Evolutionary conservation across 1,140 invertebrate genomes (phyloP), one percentile per base, ranked within the genome.

Genomic region (Dreissena rostriformis): DNA sequence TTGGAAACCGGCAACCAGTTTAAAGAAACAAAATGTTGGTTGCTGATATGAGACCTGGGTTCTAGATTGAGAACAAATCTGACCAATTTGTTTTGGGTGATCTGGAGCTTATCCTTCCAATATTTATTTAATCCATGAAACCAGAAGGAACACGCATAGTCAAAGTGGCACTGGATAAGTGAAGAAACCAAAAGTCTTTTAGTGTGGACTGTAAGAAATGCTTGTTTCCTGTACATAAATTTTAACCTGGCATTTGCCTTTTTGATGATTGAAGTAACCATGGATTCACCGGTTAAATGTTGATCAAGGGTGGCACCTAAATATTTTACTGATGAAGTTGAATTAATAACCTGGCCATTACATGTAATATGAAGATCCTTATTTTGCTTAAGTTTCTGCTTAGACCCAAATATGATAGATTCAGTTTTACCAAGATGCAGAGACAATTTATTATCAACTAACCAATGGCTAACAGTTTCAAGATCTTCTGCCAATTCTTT

Each of bases 381-480:
- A 15, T 19, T 19, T 39, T 17, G 52, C 22, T 57, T 68, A 22
- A 68, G 15, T 22, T 24, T 79, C 24, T 57, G 39, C n/a, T 51
- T 79, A 19, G 61, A 65, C 28, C 65, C 63, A 79, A 79, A 79
- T 19, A 79, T 28, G 12, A 79, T 79, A 14, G 76, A 51, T 53
- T 79, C 76, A n/a, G 67, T 80, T 39, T 70, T 80, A 24, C 77
- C 77, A 55, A 80, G 28, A 55, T 71, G 66, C 19, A 55, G 24
- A 6, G 63, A 79, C 10, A 79, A 24, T 53, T 68, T 68, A 29
- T 68, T 79, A 68, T 51, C 22, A 14, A 78, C 51, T n/a, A 80
- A 29, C 67, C 29, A 71, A 19, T 80, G 66, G 57, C 77, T 80
- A 22, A 80, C 77, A 71, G 14, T n/a, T 52, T 80, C 52, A 12